These are phyloP conservation scores for Neopelma chrysocephalum DNA, from an alignment of 2,797 vertebrate genomes.

Conservation along the genomic window DNA sequence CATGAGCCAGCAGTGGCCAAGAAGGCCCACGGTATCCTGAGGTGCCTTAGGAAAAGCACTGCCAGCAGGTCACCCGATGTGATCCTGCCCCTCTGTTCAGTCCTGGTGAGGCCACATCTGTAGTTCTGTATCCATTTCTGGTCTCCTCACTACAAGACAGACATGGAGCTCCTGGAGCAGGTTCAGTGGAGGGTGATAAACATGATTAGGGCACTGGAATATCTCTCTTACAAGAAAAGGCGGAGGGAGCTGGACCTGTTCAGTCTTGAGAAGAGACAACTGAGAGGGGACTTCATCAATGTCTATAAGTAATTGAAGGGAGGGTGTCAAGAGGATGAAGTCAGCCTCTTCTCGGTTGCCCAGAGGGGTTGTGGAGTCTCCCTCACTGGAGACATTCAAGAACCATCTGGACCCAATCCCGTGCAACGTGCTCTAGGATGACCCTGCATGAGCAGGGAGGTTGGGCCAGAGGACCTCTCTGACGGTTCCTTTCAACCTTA, in stretches of 20 bases:
- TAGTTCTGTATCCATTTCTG: background rate
- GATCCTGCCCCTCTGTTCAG: background rate
- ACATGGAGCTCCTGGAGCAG: fast-evolving
- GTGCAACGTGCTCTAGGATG: background rate
- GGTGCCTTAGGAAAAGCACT: background rate
- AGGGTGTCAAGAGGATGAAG: background rate
- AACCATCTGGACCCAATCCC: background rate
- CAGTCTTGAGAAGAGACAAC: background rate
- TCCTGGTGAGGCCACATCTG: background rate
- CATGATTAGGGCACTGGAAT: fast-evolving
- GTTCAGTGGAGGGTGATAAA: fast-evolving
- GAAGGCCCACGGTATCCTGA: background rate
- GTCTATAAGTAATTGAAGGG: background rate
- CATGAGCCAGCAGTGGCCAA: background rate
- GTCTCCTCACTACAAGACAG: background rate
- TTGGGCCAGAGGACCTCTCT: background rate
- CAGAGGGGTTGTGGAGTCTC: background rate
- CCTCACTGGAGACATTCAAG: background rate
- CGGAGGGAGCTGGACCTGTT: background rate
- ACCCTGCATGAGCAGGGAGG: background rate
- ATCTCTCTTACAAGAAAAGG: background rate
- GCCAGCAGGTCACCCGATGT: fast-evolving
- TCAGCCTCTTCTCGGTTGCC: background rate
- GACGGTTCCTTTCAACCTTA: background rate
- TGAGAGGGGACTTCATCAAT: background rate